Base-by-base conservation (phyloP, 2,797 vertebrate species). In the Ptychadena robeensis region DNA sequence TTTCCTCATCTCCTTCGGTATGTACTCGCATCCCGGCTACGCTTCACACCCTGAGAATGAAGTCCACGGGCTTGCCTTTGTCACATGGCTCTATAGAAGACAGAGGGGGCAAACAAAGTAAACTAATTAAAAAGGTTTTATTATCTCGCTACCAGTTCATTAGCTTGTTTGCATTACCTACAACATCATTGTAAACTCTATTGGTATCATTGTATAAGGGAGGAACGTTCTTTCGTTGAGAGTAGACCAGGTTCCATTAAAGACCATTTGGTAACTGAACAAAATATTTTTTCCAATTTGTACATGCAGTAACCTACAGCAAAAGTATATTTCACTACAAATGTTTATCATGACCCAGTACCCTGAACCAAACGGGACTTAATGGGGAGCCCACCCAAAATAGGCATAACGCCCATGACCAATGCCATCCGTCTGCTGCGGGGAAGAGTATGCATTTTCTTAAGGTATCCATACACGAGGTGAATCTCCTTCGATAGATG, bases 41-140 rank as follows among this genome's bases (percentile, higher is more conserved):
- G 32, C 9, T 74, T 74, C 35, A 9, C 34, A 30, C 34, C 9
- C 0, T 30, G 34, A 30, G 34, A 64, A 75, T 64, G 25, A 40
- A 61, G 73, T 63, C 25, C 27, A 25, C 25, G n/a, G 34, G 27
- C 34, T 35, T 28, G n/a, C 28, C 27, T 9, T 61, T 61, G 27
- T 25, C 25, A 2, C 35, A 31, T 28, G 11, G 12, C 53, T 30
- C 59, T 31, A n/a, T 65, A 76, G 57, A 64, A 64, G 27, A 59
- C 73, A 34, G 10, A 8, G 22, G 31, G n/a, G 34, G 22, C 31
- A 34, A 35, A 73, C 34, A 37, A 35, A 53, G 11, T 40, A 18
- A 22, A 65, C 59, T 76, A 40, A 76, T 76, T 76, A 76, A 31
- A 9, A 35, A 15, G 25, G 63, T 25, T 76, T 75, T 64, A 75